Evolutionary conservation across 2,888 invertebrate species (phyloP), one percentile per base, ranked within the genome.

Genomic region (Sceliomorpha sp.): DNA sequence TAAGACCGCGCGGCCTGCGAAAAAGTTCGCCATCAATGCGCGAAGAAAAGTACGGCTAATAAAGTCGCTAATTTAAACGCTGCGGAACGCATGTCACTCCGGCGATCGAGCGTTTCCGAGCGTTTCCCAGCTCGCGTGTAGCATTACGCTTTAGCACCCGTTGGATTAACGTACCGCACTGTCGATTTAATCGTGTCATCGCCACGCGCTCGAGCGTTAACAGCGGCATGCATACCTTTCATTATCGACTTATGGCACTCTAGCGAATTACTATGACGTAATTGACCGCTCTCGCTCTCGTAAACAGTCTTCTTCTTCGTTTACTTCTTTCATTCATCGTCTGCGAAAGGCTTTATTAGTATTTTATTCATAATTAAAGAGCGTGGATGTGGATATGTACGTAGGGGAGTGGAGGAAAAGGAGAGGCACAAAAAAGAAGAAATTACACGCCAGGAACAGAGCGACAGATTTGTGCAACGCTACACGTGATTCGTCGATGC

Each of bases 111-210:
- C 12, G 26, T 59, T 59, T 34, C 34, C 14, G 40, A 13, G 10
- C 12, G 26, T 59, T 59, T 34, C 34, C 14, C 34, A 13, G 10
- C 8, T 39, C 29, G 32, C 36, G 44, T 45, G 45, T 34, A 24
- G 29, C 50, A 42, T 39, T 39, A 32, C 63, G 14, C 50, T 20
- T 12, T 34, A 12, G 13, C 55, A 48, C 37, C 50, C 47, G 12
- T 17, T 10, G 36, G 34, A 66, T 58, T 58, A 51, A 66, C 26
- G 36, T 37, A 24, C 27, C 45, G 50, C 20, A 24, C 47, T 51
- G 53, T 58, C 51, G 29, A 58, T 40, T 44, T 39, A 45, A 56
- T 72, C 63, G 32, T 36, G 37, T 67, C 60, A 37, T 55, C 51
- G 53, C 15, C 36, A 37, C 39, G 42, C 62, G 40, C 17, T 47